Evolutionary conservation across 2,797 vertebrate genomes (phyloP).

Genomic region (Rhinichthys osculus): DNA sequence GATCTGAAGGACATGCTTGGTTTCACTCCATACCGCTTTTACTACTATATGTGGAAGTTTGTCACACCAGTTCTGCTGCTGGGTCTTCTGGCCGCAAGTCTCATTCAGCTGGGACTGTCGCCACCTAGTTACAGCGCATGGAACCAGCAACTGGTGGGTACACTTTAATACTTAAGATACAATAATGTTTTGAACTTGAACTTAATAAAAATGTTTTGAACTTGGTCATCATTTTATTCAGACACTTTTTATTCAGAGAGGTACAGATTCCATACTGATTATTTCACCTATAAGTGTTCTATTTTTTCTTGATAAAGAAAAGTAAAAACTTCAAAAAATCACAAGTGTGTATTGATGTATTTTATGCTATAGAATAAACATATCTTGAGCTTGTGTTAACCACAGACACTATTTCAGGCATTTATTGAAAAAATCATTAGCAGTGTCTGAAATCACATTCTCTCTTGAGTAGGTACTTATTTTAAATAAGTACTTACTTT

Average conservation of each 20-base stretch:
- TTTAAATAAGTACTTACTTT: no score
- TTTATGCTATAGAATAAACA: no score
- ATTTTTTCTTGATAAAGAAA: no score
- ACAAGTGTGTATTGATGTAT: no score
- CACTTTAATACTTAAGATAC: background rate
- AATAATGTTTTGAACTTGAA: background rate
- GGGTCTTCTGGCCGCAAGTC: constrained; percentile 84
- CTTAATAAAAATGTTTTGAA: background rate
- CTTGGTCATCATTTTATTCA: background rate
- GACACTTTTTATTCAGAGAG: background rate
- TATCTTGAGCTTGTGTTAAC: no score
- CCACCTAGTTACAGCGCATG: constrained; percentile 94
- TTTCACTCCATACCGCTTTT: constrained; percentile 90
- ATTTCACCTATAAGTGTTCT: background rate
- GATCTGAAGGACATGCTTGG: constrained; percentile 97
- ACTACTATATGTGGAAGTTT: constrained; percentile 99
- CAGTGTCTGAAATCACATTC: no score
- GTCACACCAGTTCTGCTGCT: constrained; percentile 89
- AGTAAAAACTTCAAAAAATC: no score
- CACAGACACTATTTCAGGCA: no score
- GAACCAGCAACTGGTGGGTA: constrained; percentile 90
- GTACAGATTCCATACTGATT: background rate
- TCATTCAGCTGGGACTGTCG: constrained; percentile 89
- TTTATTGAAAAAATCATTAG: no score
- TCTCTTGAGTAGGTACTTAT: no score